Evolutionary conservation across 2,797 vertebrate genomes (phyloP).

Genomic region (Lacerta bilineata): DNA sequence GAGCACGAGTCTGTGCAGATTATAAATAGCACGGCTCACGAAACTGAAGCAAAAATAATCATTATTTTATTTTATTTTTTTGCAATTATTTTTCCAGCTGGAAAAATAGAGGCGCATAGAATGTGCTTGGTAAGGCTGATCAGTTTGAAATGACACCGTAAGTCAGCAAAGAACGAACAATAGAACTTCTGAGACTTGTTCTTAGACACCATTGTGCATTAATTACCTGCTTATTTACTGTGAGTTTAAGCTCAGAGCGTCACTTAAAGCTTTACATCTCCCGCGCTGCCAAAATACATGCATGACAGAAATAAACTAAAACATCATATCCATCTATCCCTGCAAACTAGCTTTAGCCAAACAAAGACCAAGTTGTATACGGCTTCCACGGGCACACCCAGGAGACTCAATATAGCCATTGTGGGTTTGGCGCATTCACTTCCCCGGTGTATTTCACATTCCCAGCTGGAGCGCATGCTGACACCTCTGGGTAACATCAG

Average conservation of each 20-base stretch:
- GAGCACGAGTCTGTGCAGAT: not conserved
- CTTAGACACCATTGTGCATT: constrained; percentile 46
- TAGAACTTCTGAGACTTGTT: constrained; percentile 58
- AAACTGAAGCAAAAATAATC: constrained; percentile 13
- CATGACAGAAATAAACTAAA: constrained; percentile 32
- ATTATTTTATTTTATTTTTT: not conserved
- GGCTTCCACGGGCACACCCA: constrained; percentile 23
- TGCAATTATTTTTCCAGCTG: constrained; percentile 14
- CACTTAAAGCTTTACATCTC: constrained; percentile 55
- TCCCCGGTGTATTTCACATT: not conserved
- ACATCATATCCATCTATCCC: constrained; percentile 16
- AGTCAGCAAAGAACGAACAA: constrained; percentile 63
- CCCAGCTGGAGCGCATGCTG: constrained; percentile 16
- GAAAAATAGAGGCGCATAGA: constrained; percentile 12
- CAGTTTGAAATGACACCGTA: constrained; percentile 55
- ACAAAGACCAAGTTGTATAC: constrained; percentile 36
- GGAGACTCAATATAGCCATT: constrained; percentile 21
- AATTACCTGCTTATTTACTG: constrained; percentile 5
- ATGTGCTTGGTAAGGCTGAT: not conserved
- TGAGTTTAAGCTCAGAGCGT: constrained; percentile 20
- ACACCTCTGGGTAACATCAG: constrained; percentile 36
- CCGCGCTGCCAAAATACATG: constrained; percentile 45
- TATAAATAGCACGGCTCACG: constrained; percentile 1
- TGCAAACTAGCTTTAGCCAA: constrained; percentile 19
- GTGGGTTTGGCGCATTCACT: constrained; percentile 18